Evolutionary conservation across 2,888 invertebrate species (phyloP).

Genomic region (Minunthozetes semirufus): DNA sequence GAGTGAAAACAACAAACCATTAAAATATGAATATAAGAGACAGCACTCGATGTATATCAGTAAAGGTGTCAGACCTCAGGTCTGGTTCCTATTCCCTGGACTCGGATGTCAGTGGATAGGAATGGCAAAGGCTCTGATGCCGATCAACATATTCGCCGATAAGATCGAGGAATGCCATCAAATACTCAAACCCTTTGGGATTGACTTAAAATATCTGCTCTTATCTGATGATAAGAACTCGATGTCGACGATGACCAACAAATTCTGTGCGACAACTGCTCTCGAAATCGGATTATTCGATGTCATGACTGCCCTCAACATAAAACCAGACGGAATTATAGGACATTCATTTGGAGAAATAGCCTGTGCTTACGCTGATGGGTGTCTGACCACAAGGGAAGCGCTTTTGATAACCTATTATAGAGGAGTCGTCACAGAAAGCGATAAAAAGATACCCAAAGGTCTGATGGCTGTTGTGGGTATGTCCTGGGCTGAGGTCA

Average conservation of each 20-base stretch:
- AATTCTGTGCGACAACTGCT: slow-evolving; percentile 57
- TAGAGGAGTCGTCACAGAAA: slow-evolving; percentile 12
- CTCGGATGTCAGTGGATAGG: slow-evolving; percentile 16
- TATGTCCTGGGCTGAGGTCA: slow-evolving; percentile 74
- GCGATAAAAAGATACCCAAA: slow-evolving; percentile 5
- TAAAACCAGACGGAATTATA: slow-evolving; percentile 52
- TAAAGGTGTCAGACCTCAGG: slow-evolving; percentile 41
- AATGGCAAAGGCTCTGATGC: slow-evolving; percentile 27
- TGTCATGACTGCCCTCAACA: slow-evolving; percentile 45
- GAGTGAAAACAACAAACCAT: not conserved
- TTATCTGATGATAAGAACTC: slow-evolving; percentile 78
- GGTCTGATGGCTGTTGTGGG: slow-evolving; percentile 79
- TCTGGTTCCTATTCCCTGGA: slow-evolving; percentile 65
- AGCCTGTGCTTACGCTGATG: slow-evolving; percentile 55
- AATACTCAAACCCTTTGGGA: slow-evolving; percentile 56
- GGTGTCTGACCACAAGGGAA: slow-evolving; percentile 53
- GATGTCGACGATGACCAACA: slow-evolving; percentile 71
- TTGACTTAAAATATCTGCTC: slow-evolving; percentile 88
- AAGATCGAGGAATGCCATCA: slow-evolving; percentile 56
- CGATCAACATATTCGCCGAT: slow-evolving; percentile 48
- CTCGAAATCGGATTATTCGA: slow-evolving; percentile 49
- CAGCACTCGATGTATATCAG: not conserved
- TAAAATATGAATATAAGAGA: not conserved
- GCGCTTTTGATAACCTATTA: slow-evolving; percentile 43
- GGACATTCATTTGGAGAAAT: slow-evolving; percentile 55